Percentiles rank a stretch among this genome's conserved stretches.
Conservation (phyloP, 2,113 vertebrate genomes). For the Takifugu bimaculatus region DNA sequence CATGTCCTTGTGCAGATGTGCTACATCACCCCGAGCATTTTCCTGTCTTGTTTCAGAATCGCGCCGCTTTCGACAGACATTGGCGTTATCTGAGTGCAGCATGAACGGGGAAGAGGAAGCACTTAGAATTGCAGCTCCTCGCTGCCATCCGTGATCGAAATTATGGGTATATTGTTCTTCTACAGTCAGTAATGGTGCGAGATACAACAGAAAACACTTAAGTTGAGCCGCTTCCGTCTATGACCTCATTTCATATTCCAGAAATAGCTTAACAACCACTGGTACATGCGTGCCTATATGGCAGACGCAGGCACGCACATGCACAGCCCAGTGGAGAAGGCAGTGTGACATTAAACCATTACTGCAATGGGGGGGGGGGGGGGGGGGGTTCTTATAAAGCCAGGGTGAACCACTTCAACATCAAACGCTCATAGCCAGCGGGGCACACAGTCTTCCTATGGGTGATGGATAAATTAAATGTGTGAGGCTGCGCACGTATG, state of each 20-base stretch:
- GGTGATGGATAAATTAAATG: conserved; percentile 33
- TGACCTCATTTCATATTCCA: conserved; percentile 63
- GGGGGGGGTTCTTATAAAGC: conserved; percentile 48
- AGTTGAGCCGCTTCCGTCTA: conserved; percentile 47
- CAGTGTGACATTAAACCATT: conserved; percentile 59
- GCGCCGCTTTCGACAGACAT: conserved; percentile 20
- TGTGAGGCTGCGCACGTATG: conserved; percentile 10
- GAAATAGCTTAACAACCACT: conserved; percentile 55
- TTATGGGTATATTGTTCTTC: background rate
- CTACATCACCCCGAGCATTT: conserved; percentile 16
- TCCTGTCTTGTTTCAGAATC: conserved; percentile 25
- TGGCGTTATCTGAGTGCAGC: conserved; percentile 12
- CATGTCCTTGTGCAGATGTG: conserved; percentile 13
- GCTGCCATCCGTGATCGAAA: conserved; percentile 16
- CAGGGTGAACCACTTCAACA: conserved; percentile 53
- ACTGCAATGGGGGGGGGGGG: conserved; percentile 32
- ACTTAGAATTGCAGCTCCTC: background rate
- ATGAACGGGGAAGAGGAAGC: background rate
- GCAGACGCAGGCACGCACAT: conserved; percentile 3
- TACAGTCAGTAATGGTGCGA: conserved; percentile 22
- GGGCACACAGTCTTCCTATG: conserved; percentile 33
- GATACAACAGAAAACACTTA: conserved; percentile 48
- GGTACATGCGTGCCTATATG: conserved; percentile 38
- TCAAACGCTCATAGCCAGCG: conserved; percentile 58
- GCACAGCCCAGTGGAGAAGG: conserved; percentile 23